Evolutionary conservation across 2,797 vertebrate genomes (phyloP), one percentile per base, ranked within the genome.

Genomic region (Chelonia mydas): DNA sequence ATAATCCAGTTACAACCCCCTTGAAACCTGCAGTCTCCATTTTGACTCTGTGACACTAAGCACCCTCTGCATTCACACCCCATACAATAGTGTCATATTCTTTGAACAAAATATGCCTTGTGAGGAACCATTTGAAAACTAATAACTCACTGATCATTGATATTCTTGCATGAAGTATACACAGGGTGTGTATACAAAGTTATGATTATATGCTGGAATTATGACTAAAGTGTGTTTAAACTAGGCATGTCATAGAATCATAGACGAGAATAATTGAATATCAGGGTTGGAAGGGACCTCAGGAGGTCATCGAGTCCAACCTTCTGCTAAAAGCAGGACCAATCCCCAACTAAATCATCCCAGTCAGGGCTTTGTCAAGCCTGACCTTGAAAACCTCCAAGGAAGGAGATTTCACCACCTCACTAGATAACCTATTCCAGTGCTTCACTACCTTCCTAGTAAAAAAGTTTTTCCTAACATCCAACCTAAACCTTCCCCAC

Each of bases 1-100:
- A 57, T 89, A 97, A 97, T 95, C 65, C 95, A 97, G 93, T 97
- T 89, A 97, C 17, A 96, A 50, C 92, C 45, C 74, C 80, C 50
- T 7, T 89, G 92, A 94, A 97, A 96, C 90, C 93, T 95, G n/a
- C 81, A 92, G 27, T 7, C 23, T 19, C 17, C 4, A 89, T 96
- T 93, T 95, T 93, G 92, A 91, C 37, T 72, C 33, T 68, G n/a
- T 72, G 68, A 41, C n/a, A 68, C 65, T 68, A 19, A 37, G 16
- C n/a, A 11, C 9, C 5, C 65, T 9, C 9, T 54, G 9, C 37
- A 68, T n/a, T 37, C 17, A 68, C n/a, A 68, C 19, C 5, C n/a
- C 65, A 37, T n/a, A 21, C 8, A 37, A 37, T 37, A 68, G 16
- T 37, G 17, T 68, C 31, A 37, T 21, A 68, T 37, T 68, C 33